Evolutionary conservation across 2,888 invertebrate genomes (phyloP).

Genomic region (Drosophila demipolita): DNA sequence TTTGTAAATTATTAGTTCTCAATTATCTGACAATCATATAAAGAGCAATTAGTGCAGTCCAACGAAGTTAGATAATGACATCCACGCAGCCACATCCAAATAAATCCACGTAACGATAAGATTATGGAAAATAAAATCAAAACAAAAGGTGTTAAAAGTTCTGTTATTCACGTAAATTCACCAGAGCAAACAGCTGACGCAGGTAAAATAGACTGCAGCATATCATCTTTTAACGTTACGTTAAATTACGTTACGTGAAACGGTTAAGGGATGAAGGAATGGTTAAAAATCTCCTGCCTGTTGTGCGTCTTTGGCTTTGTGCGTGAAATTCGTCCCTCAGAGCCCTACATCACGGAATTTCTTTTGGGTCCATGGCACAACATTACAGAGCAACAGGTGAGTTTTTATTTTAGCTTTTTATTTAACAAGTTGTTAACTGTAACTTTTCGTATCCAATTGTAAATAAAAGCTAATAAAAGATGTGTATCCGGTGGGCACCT

Average conservation of each 20-base stretch:
- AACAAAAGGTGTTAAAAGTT: constrained; percentile 22
- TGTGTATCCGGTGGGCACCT: constrained; percentile 94
- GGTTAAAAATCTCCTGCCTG: constrained; percentile 90
- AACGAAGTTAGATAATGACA: constrained; percentile 51
- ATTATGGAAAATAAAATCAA: constrained; percentile 42
- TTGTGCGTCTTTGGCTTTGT: constrained; percentile 92
- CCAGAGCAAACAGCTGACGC: constrained; percentile 11
- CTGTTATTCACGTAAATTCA: constrained; percentile 9
- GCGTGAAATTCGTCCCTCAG: constrained; percentile 94
- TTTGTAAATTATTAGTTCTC: constrained; percentile 49
- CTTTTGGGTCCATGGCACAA: constrained; percentile 91
- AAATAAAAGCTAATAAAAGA: constrained; percentile 88
- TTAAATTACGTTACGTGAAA: constrained; percentile 30
- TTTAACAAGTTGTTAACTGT: background rate
- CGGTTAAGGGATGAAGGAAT: constrained; percentile 85
- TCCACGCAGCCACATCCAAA: constrained; percentile 21
- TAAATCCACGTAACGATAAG: constrained; percentile 55
- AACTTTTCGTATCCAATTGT: background rate
- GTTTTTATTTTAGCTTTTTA: background rate
- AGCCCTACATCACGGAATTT: constrained; percentile 93
- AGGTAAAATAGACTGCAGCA: constrained; percentile 1
- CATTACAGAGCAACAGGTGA: constrained; percentile 87
- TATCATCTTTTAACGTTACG: background rate
- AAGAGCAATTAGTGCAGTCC: constrained; percentile 53
- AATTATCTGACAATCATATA: constrained; percentile 62